Base-by-base conservation (phyloP, 2,113 vertebrate species). In the Toxotes chatareus region DNA sequence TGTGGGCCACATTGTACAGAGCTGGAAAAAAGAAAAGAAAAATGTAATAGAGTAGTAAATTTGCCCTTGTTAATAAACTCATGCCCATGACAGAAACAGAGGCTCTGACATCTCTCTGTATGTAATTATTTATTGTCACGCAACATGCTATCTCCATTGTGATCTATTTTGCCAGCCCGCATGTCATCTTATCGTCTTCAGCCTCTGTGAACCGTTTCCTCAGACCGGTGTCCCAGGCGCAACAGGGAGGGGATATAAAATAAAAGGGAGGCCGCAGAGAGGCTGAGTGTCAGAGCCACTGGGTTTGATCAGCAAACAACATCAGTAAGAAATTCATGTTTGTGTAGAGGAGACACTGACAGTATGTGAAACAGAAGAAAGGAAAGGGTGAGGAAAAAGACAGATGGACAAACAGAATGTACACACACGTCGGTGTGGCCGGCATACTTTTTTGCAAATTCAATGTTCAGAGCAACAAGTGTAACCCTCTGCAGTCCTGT, bases 71-170 rank as follows among this genome's bases (percentile, higher is more conserved):
- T 84, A 59, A 89, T 83, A 82, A 88, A 44, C 12, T 32, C n/a
- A 53, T 73, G 70, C 40, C 19, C 23, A 23, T 32, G 55, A 57
- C 61, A 79, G 78, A 71, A 36, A 60, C 21, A 31, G 36, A 82
- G 73, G 68, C 44, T 66, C 34, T 77, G 77, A 83, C 81, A 79
- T 83, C 34, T 73, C 64, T 76, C 74, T 90, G 80, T 73, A 64
- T 36, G n/a, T 31, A 82, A 84, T 91, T 88, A 88, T 79, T 84
- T 69, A 82, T 74, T 49, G 71, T 86, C 79, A 74, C 68, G 64
- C 62, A 40, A 55, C n/a, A 53, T 7, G 7, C 55, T 78, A 81
- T 86, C 86, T 82, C 27, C 64, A 59, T 49, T 87, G 67, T 80
- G 67, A 86, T 89, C 86, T 78, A 53, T 76, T 56, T 73, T 46